Conservation (phyloP, 1,140 invertebrate genomes). For the Tenebrio molitor region DNA sequence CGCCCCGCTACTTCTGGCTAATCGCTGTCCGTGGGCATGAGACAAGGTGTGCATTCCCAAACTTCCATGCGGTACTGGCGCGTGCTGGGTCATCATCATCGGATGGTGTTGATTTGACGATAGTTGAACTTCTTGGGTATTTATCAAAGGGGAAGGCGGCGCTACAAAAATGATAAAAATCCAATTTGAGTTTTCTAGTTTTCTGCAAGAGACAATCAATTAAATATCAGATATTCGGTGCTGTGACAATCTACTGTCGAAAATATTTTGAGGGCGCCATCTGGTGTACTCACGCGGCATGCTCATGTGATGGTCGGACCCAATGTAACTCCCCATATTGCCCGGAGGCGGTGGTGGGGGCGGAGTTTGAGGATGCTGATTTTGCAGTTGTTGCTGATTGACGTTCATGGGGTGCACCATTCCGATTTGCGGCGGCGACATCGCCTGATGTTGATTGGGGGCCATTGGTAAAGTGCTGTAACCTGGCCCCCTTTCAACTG, state of each 20-base stretch:
- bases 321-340: conserved; percentile 65
- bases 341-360: conserved; percentile 72
- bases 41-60: conserved; percentile 70
- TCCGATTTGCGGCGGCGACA: conserved; percentile 72
- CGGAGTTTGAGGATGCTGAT: conserved; percentile 76
- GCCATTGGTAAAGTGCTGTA: conserved; percentile 85
- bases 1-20: conserved; percentile 67
- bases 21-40: conserved; percentile 65
- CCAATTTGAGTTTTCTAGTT: too few species aligned
- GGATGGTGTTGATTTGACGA: conserved; percentile 61
- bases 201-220: too few species aligned
- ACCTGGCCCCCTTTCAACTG: conserved; percentile 79
- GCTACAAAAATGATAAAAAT: conserved; percentile 74
- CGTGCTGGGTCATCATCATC: conserved; percentile 62
- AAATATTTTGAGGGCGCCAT: too few species aligned
- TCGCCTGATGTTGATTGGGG: conserved; percentile 68
- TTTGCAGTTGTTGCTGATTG: conserved; percentile 73
- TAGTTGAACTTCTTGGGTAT: conserved; percentile 67
- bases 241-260: too few species aligned
- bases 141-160: conserved; percentile 83
- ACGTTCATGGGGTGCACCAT: conserved; percentile 79
- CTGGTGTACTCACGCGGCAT: conserved; percentile 82
- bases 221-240: too few species aligned
- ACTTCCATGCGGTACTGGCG: conserved; percentile 63
- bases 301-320: conserved; percentile 74